Base-by-base conservation (phyloP, 2,888 invertebrate species). In the Eupithecia inturbata region DNA sequence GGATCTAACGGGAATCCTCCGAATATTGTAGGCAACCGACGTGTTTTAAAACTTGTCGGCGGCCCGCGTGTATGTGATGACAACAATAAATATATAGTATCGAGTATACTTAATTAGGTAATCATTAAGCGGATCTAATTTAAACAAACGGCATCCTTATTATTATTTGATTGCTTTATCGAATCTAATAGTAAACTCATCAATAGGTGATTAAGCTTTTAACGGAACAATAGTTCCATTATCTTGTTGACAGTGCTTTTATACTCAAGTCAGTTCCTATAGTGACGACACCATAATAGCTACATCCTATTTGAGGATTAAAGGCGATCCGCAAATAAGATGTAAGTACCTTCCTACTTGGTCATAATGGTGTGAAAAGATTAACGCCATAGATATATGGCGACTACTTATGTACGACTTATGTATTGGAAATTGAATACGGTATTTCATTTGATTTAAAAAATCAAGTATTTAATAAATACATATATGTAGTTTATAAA, bases 171-270 rank as follows among this genome's bases (percentile, higher is more conserved):
- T 71, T 71, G 66, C 33, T 53, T 66, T 28, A 66, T 28, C 53
- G 39, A 53, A 66, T 57, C 33, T 53, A 41, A 63, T 70, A 70
- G 28, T n/a, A 3, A 28, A 26, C 26, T 71, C 71, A 66, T 39
- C 45, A 71, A 67, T 71, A 31, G 67, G 60, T 71, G 71, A 57
- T 57, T 26, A 60, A 41, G 33, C 41, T 22, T 22, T 60, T 39
- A 19, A 41, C 31, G 31, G 39, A 19, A 69, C 62, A 68, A 62
- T 62, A 62, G 39, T 33, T 62, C 28, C 62, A 62, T 69, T 69
- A 28, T 69, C 19, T 31, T 39, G 22, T 31, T 39, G 22, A 45
- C 45, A n/a, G 53, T 57, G 26, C 22, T 10, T 53, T 22, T 10
- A 53, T 53, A n/a, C 22, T 53, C 22, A 53, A n/a, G n/a, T n/a